A percentile compares a stretch with the other conserved stretches of the same genome.
Conservation (phyloP, 2,797 vertebrate genomes). For the Urophycis tenuis region DNA sequence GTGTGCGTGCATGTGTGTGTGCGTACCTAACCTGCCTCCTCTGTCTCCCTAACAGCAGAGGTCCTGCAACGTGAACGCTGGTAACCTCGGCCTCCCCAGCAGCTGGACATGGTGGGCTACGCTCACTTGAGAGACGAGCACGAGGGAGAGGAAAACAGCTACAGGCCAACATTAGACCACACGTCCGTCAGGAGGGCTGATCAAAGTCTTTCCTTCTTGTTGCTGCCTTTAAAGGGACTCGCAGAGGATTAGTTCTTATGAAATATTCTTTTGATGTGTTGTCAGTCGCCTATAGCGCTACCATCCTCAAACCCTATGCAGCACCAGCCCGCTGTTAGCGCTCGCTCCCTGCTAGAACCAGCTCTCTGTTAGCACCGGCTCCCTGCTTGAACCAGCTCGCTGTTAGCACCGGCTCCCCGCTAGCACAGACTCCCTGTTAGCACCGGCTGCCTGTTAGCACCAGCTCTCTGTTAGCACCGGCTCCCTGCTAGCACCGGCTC, state of each 20-base stretch:
- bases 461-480: no score
- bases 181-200: constrained; percentile 40
- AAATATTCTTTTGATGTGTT: constrained; percentile 19
- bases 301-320: not conserved
- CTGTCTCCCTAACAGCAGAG: not conserved
- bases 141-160: constrained; percentile 24
- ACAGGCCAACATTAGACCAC: constrained; percentile 38
- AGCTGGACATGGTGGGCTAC: not conserved
- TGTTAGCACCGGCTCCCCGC: no score
- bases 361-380: no score
- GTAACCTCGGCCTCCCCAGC: not conserved
- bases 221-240: constrained; percentile 13
- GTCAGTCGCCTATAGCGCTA: not conserved
- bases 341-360: no score
- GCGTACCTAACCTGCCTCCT: not conserved
- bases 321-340: no score
- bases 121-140: not conserved
- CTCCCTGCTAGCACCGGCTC: no score
- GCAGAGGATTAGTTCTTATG: constrained; percentile 33
- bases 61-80: no score
- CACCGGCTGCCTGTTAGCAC: no score
- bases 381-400: no score
- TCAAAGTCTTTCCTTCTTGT: constrained; percentile 43
- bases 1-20: no score
- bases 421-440: no score